Evolutionary conservation across 1,140 invertebrate species (phyloP), one percentile per base, ranked within the genome.

Genomic region (Orius laevigatus): DNA sequence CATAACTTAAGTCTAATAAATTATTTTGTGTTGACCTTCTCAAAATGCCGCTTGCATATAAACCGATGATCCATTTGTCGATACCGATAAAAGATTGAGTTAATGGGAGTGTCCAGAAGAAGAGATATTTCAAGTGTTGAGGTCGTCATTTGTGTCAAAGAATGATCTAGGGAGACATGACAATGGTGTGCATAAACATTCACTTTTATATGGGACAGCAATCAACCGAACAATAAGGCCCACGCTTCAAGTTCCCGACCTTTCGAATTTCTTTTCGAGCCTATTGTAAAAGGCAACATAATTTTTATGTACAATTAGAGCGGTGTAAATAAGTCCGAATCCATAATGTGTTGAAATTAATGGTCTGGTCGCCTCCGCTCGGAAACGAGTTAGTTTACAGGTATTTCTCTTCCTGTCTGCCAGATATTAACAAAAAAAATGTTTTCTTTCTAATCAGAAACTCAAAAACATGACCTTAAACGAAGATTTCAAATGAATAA

Each of bases 181-280:
- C 43, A 45, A 45, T 45, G 43, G 43, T 18, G 43, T 19, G 25
- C 43, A 45, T 45, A 45, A 45, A 45, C 43, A 45, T 45, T 45
- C 25, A 31, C 18, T 45, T 32, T 31, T 45, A 25, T 45, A 32
- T 33, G 43, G 6, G 43, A 32, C 43, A 31, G 43, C 43, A 45
- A 45, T 45, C 43, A 45, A 45, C 19, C 10, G 43, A n/a, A 45
- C 43, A 45, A 45, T 32, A 32, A 45, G 43, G 20, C 43, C 43
- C 43, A 45, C 43, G 43, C 43, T 42, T 25, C 25, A 25, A 25
- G 25, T 25, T 25, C 25, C 25, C 25, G 25, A 42, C 43, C 11
- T 45, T 45, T 45, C 43, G 19, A 45, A 45, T 45, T 25, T 25
- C 43, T 25, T 25, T 45, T 45, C 43, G 25, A 12, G 25, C 43